phyloP scores from a whole-genome alignment of 1,140 invertebrate species.

The Tetramorium parvispinum region DNA sequence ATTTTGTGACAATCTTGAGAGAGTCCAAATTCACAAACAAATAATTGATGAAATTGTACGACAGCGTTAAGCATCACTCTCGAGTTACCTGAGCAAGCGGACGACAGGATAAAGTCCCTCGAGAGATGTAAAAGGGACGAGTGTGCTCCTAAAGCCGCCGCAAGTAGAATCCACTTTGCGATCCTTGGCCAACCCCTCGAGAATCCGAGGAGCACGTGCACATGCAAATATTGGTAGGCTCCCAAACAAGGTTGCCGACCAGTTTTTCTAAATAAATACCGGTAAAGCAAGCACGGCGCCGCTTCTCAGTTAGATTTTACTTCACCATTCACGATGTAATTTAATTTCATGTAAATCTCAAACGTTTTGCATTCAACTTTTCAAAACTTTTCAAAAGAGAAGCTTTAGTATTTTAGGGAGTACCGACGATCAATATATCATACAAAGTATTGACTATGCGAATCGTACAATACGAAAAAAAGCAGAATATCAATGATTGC shows the following conservation, averaged over 20 bases:
- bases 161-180: conserved; percentile 58
- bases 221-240: conserved; percentile 57
- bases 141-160: conserved; percentile 35
- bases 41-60: conserved; percentile 31
- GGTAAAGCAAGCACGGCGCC: conserved; percentile 67
- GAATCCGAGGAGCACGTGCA: conserved; percentile 39
- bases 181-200: conserved; percentile 44
- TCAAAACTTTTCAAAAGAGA: neutral
- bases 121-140: conserved; percentile 59
- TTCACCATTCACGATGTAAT: neutral
- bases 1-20: neutral
- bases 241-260: conserved; percentile 49
- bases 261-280: conserved; percentile 53
- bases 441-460: neutral
- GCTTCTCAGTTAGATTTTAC: conserved; percentile 36
- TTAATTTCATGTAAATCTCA: conserved; percentile 11
- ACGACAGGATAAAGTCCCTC: conserved; percentile 47
- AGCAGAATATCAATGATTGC: neutral
- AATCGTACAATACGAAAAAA: neutral
- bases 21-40: neutral
- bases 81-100: neutral
- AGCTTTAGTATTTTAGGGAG: neutral
- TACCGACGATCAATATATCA: neutral
- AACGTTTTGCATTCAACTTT: neutral
- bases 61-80: conserved; percentile 18